Conservation (phyloP, 1,140 invertebrate genomes). For the Bombyx mandarina region DNA sequence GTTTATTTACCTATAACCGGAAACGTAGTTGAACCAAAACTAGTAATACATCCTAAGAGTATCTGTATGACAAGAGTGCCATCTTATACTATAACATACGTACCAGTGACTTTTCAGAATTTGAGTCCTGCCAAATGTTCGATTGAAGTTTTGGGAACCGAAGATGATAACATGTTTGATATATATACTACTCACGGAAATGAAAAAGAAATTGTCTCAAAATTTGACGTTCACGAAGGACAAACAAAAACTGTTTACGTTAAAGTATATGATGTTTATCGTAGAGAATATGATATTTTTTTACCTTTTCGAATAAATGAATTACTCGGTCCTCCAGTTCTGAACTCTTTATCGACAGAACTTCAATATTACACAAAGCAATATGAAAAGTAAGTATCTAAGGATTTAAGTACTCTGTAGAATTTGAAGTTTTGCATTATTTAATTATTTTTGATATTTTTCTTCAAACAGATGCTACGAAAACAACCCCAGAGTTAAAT, state of each 20-base stretch:
- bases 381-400: conserved; percentile 42
- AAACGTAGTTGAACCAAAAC: conserved; percentile 52
- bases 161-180: conserved; percentile 52
- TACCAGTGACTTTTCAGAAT: conserved; percentile 56
- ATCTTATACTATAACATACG: conserved; percentile 44
- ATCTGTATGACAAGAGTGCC: conserved; percentile 50
- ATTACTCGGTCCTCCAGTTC: conserved; percentile 47
- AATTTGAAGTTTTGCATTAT: conserved; percentile 7
- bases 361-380: conserved; percentile 40
- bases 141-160: conserved; percentile 40
- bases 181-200: conserved; percentile 42
- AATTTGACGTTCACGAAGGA: conserved; percentile 44
- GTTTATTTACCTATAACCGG: conserved; percentile 47
- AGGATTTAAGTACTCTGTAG: conserved; percentile 4
- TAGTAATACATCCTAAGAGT: conserved; percentile 50
- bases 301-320: conserved; percentile 59
- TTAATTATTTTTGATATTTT: conserved; percentile 12
- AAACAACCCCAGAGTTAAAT: conserved; percentile 47
- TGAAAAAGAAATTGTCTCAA: conserved; percentile 39
- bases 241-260: conserved; percentile 51
- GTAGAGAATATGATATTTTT: conserved; percentile 57
- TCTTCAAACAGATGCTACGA: conserved; percentile 35
- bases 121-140: conserved; percentile 29
- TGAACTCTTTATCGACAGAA: conserved; percentile 34
- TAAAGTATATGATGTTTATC: conserved; percentile 47